Base-by-base conservation (phyloP, 2,113 vertebrate genomes). In the zebrafish (Danio rerio) region DNA sequence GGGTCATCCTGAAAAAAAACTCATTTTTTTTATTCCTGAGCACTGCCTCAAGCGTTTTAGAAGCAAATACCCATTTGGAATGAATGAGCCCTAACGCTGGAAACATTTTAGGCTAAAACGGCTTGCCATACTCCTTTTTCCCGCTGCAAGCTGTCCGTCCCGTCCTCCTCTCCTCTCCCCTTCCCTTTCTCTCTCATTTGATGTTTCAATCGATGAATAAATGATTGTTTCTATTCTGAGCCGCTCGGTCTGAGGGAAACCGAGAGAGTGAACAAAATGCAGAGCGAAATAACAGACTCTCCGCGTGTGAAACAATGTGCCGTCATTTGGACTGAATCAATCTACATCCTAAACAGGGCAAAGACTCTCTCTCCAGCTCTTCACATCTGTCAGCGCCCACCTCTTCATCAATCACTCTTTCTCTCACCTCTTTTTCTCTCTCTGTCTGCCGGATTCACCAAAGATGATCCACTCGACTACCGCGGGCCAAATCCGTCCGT, bases 151-250 rank as follows among this genome's bases (percentile, higher is more conserved):
- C 73, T 66, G 58, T 47, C 43, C 20, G 9, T 20, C 12, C 55
- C 66, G 72, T 45, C 82, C 66, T 45, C 74, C 76, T 43, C 53
- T 82, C 84, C 83, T 65, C 71, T 84, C 86, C 81, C 78, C 40
- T 79, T 78, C 82, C 78, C 81, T 59, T 82, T 82, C 86, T 89
- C 81, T 82, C 83, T 84, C 69, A 86, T 91, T 89, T 91, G 92
- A 94, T 92, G 90, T 92, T 92, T 91, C 91, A 92, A 93, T 93
- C 91, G 81, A 93, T 94, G 89, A 93, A 94, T 93, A 92, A 94
- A 92, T 92, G 90, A 93, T 93, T 91, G 90, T 90, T 92, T 91
- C 92, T 93, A 93, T 93, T 93, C 91, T 93, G 89, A 88, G 89
- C 82, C 66, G 83, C 80, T 83, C 74, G 80, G 81, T 86, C 71